phyloP scores from a whole-genome alignment of 2,113 vertebrate species.

The Sapayoa aenigma region DNA sequence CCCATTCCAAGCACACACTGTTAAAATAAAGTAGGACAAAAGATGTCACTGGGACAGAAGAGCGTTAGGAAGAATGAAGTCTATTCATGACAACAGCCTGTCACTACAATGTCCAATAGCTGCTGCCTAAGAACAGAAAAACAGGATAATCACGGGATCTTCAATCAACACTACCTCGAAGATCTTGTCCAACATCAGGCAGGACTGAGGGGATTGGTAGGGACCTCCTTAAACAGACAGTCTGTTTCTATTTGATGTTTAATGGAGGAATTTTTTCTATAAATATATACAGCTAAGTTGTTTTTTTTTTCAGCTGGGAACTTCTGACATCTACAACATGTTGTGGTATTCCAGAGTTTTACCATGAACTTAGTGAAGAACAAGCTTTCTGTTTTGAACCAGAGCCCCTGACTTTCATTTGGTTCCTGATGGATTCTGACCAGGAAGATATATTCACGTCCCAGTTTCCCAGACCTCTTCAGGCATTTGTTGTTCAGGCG shows the following conservation, averaged over 20 bases:
- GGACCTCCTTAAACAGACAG: neutral
- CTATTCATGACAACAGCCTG: neutral
- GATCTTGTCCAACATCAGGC: neutral
- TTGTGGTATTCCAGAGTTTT: neutral
- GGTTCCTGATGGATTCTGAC: neutral
- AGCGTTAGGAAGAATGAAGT: neutral
- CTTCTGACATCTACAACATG: neutral
- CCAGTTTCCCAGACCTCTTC: neutral
- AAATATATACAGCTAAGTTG: neutral
- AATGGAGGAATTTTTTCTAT: neutral
- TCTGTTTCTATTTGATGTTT: neutral
- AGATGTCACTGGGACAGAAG: neutral
- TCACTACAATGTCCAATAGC: fast-evolving
- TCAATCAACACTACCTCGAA: neutral
- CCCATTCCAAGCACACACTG: neutral
- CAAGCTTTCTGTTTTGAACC: neutral
- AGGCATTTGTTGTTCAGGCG: neutral
- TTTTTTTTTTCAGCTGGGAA: neutral
- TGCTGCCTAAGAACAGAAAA: neutral
- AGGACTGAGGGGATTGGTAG: neutral
- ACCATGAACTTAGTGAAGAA: neutral
- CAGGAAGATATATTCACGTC: neutral
- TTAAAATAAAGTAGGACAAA: neutral
- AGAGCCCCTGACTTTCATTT: neutral
- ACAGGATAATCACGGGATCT: neutral